Evolutionary conservation across 1,140 invertebrate genomes (phyloP).

Genomic region (Drosophila erecta): DNA sequence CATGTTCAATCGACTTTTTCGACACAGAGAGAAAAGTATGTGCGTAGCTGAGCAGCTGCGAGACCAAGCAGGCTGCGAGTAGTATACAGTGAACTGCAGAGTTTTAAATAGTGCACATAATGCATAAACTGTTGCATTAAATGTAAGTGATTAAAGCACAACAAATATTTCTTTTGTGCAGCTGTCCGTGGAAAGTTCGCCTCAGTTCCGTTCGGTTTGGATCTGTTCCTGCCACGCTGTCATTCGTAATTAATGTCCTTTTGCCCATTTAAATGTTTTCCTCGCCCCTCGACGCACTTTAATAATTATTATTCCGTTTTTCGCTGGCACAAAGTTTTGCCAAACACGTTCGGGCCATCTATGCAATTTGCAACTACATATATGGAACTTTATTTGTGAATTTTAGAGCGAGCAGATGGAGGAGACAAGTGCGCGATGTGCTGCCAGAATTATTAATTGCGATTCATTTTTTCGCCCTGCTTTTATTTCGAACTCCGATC

Average conservation of each 20-base stretch:
- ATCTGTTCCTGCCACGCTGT: slow-evolving; percentile 49
- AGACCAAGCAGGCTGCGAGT: no score
- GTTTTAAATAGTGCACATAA: no score
- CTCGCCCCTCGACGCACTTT: slow-evolving; percentile 6
- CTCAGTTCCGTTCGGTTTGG: slow-evolving; percentile 20
- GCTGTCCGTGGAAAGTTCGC: slow-evolving; percentile 28
- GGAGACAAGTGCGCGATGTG: slow-evolving; percentile 21
- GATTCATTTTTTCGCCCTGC: slow-evolving; percentile 23
- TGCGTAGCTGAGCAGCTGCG: no score
- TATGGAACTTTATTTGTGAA: slow-evolving; percentile 54
- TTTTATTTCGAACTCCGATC: slow-evolving; percentile 8
- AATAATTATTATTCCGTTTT: slow-evolving; percentile 49
- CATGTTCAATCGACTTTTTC: slow-evolving; percentile 32
- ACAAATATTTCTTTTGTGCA: background rate
- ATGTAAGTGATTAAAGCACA: no score
- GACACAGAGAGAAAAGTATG: background rate
- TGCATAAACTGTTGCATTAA: no score
- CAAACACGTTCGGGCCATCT: slow-evolving; percentile 17
- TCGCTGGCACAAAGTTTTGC: slow-evolving; percentile 43
- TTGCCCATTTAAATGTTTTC: slow-evolving; percentile 37
- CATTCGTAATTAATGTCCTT: slow-evolving; percentile 65
- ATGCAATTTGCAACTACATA: slow-evolving; percentile 35
- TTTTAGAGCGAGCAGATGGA: slow-evolving; percentile 27
- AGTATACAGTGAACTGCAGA: no score
- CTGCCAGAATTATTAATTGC: slow-evolving; percentile 40